Conservation (phyloP, 2,888 invertebrate genomes). For the Tholera decimalis region DNA sequence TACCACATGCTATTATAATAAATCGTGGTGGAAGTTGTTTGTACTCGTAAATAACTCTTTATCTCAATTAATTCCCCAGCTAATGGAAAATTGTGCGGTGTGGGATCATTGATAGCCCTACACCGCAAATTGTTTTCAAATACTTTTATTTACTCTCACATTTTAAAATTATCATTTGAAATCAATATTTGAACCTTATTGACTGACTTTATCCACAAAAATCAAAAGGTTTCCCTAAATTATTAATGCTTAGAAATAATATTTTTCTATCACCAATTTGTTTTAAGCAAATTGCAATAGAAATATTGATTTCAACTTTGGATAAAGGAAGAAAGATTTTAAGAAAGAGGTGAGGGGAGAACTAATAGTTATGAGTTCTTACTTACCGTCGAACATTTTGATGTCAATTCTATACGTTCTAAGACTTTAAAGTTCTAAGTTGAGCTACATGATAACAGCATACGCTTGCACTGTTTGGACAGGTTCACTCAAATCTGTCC, state of each 20-base stretch:
- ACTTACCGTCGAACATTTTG: not conserved
- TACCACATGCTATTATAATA: conserved; percentile 27
- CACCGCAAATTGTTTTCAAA: not conserved
- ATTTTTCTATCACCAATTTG: not conserved
- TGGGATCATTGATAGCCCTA: not conserved
- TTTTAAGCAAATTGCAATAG: not conserved
- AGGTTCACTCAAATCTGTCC: too few relatives aligned
- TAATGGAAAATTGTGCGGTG: conserved; percentile 23
- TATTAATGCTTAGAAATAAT: too few relatives aligned
- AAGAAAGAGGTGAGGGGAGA: not conserved
- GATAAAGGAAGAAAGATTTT: too few relatives aligned
- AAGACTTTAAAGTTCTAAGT: too few relatives aligned
- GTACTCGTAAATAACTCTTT: conserved; percentile 30
- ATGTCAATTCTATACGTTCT: not conserved
- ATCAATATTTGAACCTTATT: too few relatives aligned
- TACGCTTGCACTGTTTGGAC: too few relatives aligned
- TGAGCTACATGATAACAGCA: too few relatives aligned
- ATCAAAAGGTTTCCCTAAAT: too few relatives aligned
- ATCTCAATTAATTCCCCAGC: conserved; percentile 41
- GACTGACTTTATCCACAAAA: too few relatives aligned
- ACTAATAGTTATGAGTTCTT: too few relatives aligned
- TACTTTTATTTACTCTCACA: too few relatives aligned
- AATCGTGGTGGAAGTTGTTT: conserved; percentile 28
- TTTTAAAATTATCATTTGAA: too few relatives aligned
- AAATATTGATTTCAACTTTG: not conserved